These are phyloP conservation scores for Hartigia nigra DNA, from an alignment of 2,888 invertebrate species.

Conservation along the genomic window DNA sequence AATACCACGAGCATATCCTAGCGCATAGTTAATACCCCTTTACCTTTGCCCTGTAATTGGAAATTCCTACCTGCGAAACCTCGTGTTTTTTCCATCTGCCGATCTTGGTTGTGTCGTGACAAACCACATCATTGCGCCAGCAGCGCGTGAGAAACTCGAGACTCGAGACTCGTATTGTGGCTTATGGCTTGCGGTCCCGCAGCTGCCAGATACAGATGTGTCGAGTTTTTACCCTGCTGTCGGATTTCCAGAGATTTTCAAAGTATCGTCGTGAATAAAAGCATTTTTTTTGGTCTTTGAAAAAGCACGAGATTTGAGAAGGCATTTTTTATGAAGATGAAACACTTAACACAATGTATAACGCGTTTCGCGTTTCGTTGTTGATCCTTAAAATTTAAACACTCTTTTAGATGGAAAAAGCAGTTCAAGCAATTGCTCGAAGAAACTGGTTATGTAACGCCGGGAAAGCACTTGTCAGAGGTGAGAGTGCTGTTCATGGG, in stretches of 20 bases:
- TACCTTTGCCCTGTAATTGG: neutral
- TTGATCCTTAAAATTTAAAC: neutral
- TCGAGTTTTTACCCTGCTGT: neutral
- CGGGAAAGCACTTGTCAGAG: constrained; percentile 92
- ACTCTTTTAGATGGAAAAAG: constrained; percentile 83
- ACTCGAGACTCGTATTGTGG: no score
- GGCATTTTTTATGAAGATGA: neutral
- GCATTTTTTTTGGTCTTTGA: neutral
- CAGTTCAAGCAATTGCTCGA: constrained; percentile 93
- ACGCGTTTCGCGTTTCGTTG: neutral
- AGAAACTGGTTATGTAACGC: constrained; percentile 94
- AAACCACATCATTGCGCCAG: constrained; percentile 3
- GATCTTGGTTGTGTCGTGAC: constrained; percentile 10
- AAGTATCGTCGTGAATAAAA: neutral
- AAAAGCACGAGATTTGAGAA: neutral
- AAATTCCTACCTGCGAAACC: neutral
- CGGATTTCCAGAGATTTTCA: neutral
- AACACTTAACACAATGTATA: neutral
- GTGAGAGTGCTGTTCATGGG: constrained; percentile 93
- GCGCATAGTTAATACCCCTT: neutral
- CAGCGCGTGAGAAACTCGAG: constrained; percentile 25
- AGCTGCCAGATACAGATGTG: constrained; percentile 10
- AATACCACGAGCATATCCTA: constrained; percentile 35
- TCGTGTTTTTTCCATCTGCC: constrained; percentile 10
- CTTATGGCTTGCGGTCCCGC: constrained; percentile 28